Evolutionary conservation across 2,797 vertebrate genomes (phyloP).

Genomic region (Brachyrhaphis roseni): DNA sequence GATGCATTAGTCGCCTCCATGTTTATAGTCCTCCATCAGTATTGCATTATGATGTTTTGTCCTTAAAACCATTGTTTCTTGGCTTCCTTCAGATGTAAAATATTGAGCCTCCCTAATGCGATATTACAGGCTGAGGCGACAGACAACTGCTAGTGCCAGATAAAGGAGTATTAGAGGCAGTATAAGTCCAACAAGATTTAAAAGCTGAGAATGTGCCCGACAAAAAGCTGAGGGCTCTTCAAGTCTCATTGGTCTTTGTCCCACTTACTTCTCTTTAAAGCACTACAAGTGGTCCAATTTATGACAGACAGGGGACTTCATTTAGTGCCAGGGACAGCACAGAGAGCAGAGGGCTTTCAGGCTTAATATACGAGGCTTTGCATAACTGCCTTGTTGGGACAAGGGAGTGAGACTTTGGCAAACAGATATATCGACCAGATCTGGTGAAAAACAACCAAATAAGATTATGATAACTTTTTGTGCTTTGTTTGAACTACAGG

Average conservation of each 20-base stretch:
- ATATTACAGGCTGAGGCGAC: conserved; percentile 36
- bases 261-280: conserved; percentile 65
- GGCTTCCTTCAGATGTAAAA: conserved; percentile 58
- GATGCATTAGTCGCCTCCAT: conserved; percentile 26
- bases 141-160: conserved; percentile 60
- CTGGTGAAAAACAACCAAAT: conserved; percentile 27
- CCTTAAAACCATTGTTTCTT: conserved; percentile 45
- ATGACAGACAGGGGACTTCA: conserved; percentile 60
- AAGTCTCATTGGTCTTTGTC: conserved; percentile 65
- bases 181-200: conserved; percentile 68
- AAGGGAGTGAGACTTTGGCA: conserved; percentile 48
- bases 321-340: conserved; percentile 64
- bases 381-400: conserved; percentile 44
- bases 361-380: conserved; percentile 31
- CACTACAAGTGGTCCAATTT: conserved; percentile 56
- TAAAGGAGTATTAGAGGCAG: conserved; percentile 57
- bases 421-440: conserved; percentile 29
- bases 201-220: conserved; percentile 65
- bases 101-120: conserved; percentile 50
- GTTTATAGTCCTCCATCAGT: conserved; percentile 55
- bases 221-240: conserved; percentile 45
- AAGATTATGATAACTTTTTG: conserved; percentile 53
- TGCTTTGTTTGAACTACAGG: conserved; percentile 32
- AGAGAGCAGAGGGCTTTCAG: conserved; percentile 44
- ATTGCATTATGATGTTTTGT: conserved; percentile 59